Conservation (phyloP, 2,888 invertebrate genomes). For the Punctoribates punctum region DNA sequence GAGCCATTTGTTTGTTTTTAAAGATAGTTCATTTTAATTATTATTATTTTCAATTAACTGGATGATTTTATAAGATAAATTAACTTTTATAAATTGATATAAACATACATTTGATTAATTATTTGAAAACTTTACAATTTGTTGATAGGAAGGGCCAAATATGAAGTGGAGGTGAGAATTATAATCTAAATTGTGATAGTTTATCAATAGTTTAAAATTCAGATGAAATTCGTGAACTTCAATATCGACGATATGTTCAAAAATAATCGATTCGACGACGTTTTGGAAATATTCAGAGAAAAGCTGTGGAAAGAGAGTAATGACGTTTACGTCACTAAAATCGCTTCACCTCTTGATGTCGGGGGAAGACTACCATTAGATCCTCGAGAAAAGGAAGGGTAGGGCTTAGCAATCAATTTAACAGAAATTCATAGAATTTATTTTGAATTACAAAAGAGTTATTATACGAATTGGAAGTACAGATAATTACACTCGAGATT, state of each 20-base stretch:
- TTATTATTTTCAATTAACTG: no score
- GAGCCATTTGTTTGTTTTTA: no score
- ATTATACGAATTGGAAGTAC: slow-evolving; percentile 76
- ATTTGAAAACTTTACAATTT: no score
- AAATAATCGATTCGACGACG: slow-evolving; percentile 65
- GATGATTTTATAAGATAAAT: no score
- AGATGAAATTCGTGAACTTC: slow-evolving; percentile 78
- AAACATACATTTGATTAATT: no score
- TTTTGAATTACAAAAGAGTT: slow-evolving; percentile 59
- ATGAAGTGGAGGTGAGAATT: slow-evolving; percentile 61
- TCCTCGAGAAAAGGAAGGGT: slow-evolving; percentile 84
- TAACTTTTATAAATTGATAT: no score
- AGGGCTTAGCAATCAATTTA: slow-evolving; percentile 49
- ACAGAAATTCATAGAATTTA: neutral
- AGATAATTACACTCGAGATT: slow-evolving; percentile 66
- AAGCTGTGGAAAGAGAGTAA: slow-evolving; percentile 68
- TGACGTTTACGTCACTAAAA: slow-evolving; percentile 71
- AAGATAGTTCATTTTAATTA: no score
- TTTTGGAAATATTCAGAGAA: slow-evolving; percentile 70
- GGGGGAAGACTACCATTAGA: slow-evolving; percentile 76
- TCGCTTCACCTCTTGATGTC: slow-evolving; percentile 77
- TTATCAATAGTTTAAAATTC: neutral
- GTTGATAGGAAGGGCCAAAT: slow-evolving; percentile 44
- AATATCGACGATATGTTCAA: slow-evolving; percentile 84
- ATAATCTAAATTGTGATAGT: neutral